phyloP scores from a whole-genome alignment of 2,113 vertebrate species.

The Dicentrarchus labrax region DNA sequence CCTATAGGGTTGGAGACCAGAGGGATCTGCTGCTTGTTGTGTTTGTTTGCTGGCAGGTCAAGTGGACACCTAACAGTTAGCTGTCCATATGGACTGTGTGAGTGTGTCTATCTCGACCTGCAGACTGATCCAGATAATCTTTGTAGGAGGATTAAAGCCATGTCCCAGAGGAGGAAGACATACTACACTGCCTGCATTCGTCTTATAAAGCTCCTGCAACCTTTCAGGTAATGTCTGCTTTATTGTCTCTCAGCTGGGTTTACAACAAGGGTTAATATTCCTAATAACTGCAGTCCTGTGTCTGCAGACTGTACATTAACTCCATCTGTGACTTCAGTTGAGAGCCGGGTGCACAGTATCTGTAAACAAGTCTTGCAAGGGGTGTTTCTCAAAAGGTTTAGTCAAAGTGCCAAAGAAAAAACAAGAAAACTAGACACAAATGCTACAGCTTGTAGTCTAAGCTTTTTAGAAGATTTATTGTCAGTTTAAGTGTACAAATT shows the following conservation, averaged over 20 bases:
- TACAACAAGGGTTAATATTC: not conserved
- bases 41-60: slow-evolving; percentile 9
- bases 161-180: slow-evolving; percentile 25
- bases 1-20: not conserved
- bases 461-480: not conserved
- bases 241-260: not conserved
- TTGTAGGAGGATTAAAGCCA: slow-evolving; percentile 72
- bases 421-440: not conserved
- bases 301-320: not conserved
- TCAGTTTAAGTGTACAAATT: not conserved
- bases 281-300: not conserved
- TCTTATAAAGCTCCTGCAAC: slow-evolving; percentile 5
- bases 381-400: too few species aligned
- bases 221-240: slow-evolving; percentile 49
- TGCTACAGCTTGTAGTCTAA: not conserved
- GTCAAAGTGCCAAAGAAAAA: not conserved
- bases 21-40: not conserved
- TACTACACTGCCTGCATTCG: not conserved
- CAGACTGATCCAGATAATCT: slow-evolving; percentile 71
- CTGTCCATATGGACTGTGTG: slow-evolving; percentile 47
- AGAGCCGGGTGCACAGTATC: not conserved
- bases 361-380: too few species aligned
- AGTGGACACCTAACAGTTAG: slow-evolving; percentile 30
- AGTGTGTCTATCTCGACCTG: slow-evolving; percentile 12
- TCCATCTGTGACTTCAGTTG: not conserved